These are phyloP conservation scores for Cynoglossus semilaevis DNA, from an alignment of 2,113 vertebrate genomes.

Conservation along the genomic window DNA sequence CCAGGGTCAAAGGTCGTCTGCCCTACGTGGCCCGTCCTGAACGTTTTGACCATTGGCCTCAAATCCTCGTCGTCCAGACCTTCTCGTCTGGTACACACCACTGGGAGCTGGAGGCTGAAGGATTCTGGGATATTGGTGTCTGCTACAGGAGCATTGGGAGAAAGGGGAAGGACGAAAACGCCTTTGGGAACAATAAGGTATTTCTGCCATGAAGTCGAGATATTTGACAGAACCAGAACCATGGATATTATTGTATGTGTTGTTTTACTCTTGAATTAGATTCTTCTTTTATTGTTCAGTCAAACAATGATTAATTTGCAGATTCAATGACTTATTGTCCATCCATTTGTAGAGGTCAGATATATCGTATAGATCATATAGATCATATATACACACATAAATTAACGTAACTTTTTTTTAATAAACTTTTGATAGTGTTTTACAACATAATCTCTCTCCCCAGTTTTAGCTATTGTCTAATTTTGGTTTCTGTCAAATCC, in stretches of 20 bases:
- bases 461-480: too few relatives aligned
- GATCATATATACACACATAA: too few relatives aligned
- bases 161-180: slow-evolving; percentile 70
- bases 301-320: too few relatives aligned
- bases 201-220: neutral
- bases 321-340: too few relatives aligned
- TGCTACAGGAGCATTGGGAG: slow-evolving; percentile 71
- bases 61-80: slow-evolving; percentile 67
- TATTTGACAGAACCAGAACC: neutral
- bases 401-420: too few relatives aligned
- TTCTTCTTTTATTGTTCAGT: too few relatives aligned
- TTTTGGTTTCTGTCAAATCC: neutral
- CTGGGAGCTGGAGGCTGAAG: slow-evolving; percentile 74
- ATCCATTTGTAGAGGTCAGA: too few relatives aligned
- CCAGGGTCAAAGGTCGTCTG: slow-evolving; percentile 53
- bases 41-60: slow-evolving; percentile 76
- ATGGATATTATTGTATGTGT: too few relatives aligned
- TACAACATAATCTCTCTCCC: too few relatives aligned
- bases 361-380: too few relatives aligned
- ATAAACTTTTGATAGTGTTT: too few relatives aligned
- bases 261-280: too few relatives aligned
- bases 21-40: slow-evolving; percentile 57
- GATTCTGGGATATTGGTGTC: slow-evolving; percentile 75
- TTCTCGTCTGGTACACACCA: slow-evolving; percentile 72
- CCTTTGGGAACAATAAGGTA: slow-evolving; percentile 75